phyloP scores from a whole-genome alignment of 2,797 vertebrate genomes.

The Pseudochaenichthys georgianus region DNA sequence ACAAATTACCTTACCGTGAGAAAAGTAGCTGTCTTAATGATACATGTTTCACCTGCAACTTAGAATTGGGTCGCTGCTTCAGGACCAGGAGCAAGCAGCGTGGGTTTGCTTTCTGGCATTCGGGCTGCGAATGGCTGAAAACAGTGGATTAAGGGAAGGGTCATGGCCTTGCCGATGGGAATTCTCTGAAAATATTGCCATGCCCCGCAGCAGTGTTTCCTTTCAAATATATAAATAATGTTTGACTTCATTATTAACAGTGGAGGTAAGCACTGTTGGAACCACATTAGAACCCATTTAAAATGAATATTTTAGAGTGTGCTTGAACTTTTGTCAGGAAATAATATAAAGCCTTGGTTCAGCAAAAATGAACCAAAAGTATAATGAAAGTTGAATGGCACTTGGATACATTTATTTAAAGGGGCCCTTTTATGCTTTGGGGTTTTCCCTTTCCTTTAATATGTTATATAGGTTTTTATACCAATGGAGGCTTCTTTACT shows the following conservation, averaged over 20 bases:
- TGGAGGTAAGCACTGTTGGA: slow-evolving; percentile 13
- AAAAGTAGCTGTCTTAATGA: slow-evolving; percentile 2
- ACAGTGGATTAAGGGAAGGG: slow-evolving; percentile 74
- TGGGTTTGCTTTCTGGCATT: slow-evolving; percentile 42
- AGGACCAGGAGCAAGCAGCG: not conserved
- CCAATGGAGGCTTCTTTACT: too few species aligned
- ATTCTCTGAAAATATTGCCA: slow-evolving; percentile 69
- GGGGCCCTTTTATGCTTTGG: too few species aligned
- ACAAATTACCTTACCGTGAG: not conserved
- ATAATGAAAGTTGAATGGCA: slow-evolving; percentile 3
- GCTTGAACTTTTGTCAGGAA: not conserved
- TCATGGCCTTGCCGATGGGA: slow-evolving; percentile 77
- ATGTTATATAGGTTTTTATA: too few species aligned
- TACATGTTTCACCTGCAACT: slow-evolving; percentile 20
- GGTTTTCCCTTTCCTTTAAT: too few species aligned
- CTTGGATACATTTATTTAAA: not conserved
- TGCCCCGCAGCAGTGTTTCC: slow-evolving; percentile 38
- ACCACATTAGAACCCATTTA: slow-evolving; percentile 19
- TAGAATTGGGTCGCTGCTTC: too few species aligned
- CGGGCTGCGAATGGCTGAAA: slow-evolving; percentile 69
- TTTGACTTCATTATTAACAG: slow-evolving; percentile 52
- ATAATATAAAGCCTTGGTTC: not conserved
- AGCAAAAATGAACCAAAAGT: not conserved
- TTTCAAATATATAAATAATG: slow-evolving; percentile 63
- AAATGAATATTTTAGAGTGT: not conserved